Conservation (phyloP, 2,797 vertebrate species). For the Dipus sagitta region DNA sequence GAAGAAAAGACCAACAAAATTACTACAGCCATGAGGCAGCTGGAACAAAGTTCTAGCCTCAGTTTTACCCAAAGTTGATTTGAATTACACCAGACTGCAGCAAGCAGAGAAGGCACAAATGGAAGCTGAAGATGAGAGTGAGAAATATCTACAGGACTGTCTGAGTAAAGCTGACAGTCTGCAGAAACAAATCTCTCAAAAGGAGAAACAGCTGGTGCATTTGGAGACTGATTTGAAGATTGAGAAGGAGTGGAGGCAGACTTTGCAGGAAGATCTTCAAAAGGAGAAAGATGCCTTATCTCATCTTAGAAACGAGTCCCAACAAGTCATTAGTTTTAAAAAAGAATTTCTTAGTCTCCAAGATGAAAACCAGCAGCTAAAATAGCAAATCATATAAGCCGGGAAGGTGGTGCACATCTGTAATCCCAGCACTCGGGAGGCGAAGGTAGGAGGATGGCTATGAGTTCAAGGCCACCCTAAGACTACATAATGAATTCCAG, state of each 20-base stretch:
- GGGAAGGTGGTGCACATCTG: no score
- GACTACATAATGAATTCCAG: no score
- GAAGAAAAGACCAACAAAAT: constrained; percentile 98
- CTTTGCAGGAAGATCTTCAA: constrained; percentile 94
- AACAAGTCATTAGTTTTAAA: constrained; percentile 94
- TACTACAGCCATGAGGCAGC: constrained; percentile 95
- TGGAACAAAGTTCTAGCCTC: constrained; percentile 98
- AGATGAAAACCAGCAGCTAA: no score
- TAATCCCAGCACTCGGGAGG: no score
- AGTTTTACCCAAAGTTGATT: constrained; percentile 98
- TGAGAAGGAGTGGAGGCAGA: constrained; percentile 96
- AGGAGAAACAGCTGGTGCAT: constrained; percentile 94
- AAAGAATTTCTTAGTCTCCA: constrained; percentile 85
- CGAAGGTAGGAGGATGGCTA: no score
- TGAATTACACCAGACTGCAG: constrained; percentile 99
- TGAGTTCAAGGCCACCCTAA: no score
- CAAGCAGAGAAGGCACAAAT: constrained; percentile 95
- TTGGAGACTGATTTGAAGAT: constrained; percentile 98
- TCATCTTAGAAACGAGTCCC: constrained; percentile 92
- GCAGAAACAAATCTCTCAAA: constrained; percentile 94
- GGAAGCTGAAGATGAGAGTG: constrained; percentile 93
- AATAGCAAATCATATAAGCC: no score
- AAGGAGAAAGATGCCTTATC: constrained; percentile 92
- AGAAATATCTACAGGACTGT: constrained; percentile 95
- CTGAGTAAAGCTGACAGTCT: constrained; percentile 94